Base-by-base conservation (phyloP, 1,140 invertebrate genomes). In the Sarcophaga peregrina region DNA sequence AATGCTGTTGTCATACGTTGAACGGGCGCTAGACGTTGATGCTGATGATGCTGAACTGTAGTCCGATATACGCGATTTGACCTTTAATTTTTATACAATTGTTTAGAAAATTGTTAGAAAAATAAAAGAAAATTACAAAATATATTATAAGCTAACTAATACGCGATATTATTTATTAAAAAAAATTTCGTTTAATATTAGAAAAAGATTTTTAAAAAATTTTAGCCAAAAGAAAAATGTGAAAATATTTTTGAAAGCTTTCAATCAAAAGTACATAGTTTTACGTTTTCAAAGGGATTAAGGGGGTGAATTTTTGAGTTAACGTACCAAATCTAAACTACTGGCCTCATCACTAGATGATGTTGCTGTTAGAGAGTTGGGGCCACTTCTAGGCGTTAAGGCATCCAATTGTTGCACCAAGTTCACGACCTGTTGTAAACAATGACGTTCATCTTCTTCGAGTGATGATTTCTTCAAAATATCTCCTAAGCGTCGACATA, bases 331-430 rank as follows among this genome's bases (percentile, higher is more conserved):
- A n/a, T 84, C 82, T 50, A 82, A 84, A 73, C 47, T 84, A 37
- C 80, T 46, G 20, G 84, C 83, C 37, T 85, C 83, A 10, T 81
- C 82, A 4, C 82, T 82, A 0, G 85, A 84, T 20, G 72, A 81
- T 6, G 25, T 78, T 5, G 81, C 82, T 62, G 73, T 82, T 20
- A 85, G 46, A 58, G 84, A 84, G 48, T 84, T 74, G 15, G 82
- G 84, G 17, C 84, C 86, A 73, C 84, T 82, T 73, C 84, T 80
- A 50, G 86, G 86, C n/a, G 86, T 84, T 83, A 92, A 86, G 82
- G 92, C 87, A 89, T 93, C 92, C 15, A 92, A 88, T 85, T 92
- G 92, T 84, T 93, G 92, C 78, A 93, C 88, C 85, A 93, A 89
- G 89, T 91, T 91, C 52, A 93, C 85, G 83, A 93, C 88, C 85